Base-by-base conservation (phyloP, 1,140 invertebrate species). In the Metopolophium dirhodum region DNA sequence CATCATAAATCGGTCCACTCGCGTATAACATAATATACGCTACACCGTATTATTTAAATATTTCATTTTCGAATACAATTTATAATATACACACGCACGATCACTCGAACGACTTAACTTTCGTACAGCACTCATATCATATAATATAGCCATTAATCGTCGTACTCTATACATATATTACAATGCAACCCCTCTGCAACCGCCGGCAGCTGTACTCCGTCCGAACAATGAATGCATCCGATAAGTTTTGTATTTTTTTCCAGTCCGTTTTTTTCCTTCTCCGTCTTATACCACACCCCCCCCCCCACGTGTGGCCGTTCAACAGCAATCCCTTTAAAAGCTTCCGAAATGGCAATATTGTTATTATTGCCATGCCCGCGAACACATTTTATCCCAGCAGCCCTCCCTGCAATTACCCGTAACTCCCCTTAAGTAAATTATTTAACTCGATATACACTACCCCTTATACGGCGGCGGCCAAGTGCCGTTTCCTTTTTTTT, bases 401-500 rank as follows among this genome's bases (percentile, higher is more conserved):
- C 82, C 82, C 82, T 86, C 91, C 30, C 49, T 51, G 11, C 61
- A 93, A 93, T 93, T 93, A 93, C 91, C 82, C 91, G 49, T 57
- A 93, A 93, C 91, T 93, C 68, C 91, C 91, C 30, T 30, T 54
- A 47, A 85, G 82, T 93, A 93, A 93, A 93, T 93, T 93, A 93
- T 93, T 93, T 93, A 93, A 93, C 91, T 93, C 91, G 91, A 85
- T 91, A 91, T 83, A 91, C 68, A 20, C 51, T n/a, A 54, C 30
- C 49, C 22, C 89, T 61, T 45, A 61, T 90, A 26, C 37, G 26
- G 14, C 11, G 11, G 41, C 51, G 26, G 23, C 54, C 89, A 7
- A 61, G 89, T 41, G 51, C 49, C 49, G 86, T 88, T 51, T 57
- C 61, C 23, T 90, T 23, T 90, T 90, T 61, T 90, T 61, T 51